Percentiles rank a stretch among this genome's conserved stretches.
These are phyloP conservation scores for Pemphredon lugubris DNA, from an alignment of 2,888 invertebrate species.

Conservation along the genomic window DNA sequence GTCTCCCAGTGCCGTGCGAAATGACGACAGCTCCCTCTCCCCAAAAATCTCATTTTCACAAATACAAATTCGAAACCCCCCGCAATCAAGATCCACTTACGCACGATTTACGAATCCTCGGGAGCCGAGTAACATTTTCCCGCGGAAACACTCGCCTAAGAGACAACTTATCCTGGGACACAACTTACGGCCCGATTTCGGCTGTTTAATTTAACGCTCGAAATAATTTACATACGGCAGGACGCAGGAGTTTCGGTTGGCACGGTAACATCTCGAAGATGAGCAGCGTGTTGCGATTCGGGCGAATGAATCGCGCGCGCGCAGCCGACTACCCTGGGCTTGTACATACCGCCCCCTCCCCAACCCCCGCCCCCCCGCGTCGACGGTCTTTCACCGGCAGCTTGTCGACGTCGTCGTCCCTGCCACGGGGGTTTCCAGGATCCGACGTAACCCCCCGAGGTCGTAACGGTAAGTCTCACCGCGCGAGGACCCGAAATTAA, in stretches of 20 bases:
- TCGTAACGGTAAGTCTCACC: slow-evolving; percentile 73
- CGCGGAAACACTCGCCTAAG: neutral
- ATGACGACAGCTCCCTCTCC: too few species aligned
- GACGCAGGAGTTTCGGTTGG: slow-evolving; percentile 44
- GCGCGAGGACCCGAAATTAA: slow-evolving; percentile 74
- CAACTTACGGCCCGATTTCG: slow-evolving; percentile 64
- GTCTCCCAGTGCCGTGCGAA: too few species aligned
- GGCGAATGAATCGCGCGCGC: slow-evolving; percentile 62
- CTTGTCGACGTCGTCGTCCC: slow-evolving; percentile 32
- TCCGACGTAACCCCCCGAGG: slow-evolving; percentile 61
- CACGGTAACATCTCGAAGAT: slow-evolving; percentile 77
- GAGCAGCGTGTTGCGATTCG: slow-evolving; percentile 67
- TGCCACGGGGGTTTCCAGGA: slow-evolving; percentile 43
- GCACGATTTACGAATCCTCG: slow-evolving; percentile 16
- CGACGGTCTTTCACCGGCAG: neutral
- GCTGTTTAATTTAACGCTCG: slow-evolving; percentile 76
- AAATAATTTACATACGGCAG: slow-evolving; percentile 75
- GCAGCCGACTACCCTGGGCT: slow-evolving; percentile 30
- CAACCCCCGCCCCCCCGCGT: slow-evolving; percentile 15
- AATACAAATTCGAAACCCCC: too few species aligned
- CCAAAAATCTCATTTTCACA: neutral
- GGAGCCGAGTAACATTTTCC: too few species aligned
- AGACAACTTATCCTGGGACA: slow-evolving; percentile 57
- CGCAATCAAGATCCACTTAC: slow-evolving; percentile 2
- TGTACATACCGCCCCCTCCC: slow-evolving; percentile 18